Percentiles rank a stretch among this genome's conserved stretches.
These are phyloP conservation scores for Drosophila tsacasi DNA, from an alignment of 1,140 invertebrate genomes.

Conservation along the genomic window DNA sequence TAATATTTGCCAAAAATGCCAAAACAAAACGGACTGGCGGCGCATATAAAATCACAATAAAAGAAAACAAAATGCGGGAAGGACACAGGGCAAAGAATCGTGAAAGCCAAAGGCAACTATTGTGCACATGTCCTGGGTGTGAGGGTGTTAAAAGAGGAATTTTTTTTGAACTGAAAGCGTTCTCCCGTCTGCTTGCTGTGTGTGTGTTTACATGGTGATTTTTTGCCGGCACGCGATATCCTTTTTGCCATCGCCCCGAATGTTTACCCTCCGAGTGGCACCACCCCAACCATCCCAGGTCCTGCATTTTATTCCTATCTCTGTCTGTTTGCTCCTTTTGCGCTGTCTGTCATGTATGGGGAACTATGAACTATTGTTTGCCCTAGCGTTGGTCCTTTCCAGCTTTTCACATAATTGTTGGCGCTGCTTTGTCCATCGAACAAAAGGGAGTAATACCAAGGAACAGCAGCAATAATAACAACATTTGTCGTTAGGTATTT, in stretches of 20 bases:
- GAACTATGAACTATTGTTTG: conserved; percentile 72
- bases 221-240: conserved; percentile 75
- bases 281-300: not conserved
- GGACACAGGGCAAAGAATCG: conserved; percentile 14
- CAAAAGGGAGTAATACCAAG: conserved; percentile 57
- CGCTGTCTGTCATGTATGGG: conserved; percentile 41
- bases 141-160: conserved; percentile 4
- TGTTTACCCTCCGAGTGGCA: conserved; percentile 56
- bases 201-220: conserved; percentile 69
- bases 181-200: conserved; percentile 15
- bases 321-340: conserved; percentile 2
- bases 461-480: conserved; percentile 33
- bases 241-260: conserved; percentile 38
- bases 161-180: conserved; percentile 54
- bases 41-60: conserved; percentile 75
- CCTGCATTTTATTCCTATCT: conserved; percentile 7
- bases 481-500: conserved; percentile 54
- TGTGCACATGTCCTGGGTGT: conserved; percentile 30
- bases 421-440: conserved; percentile 52
- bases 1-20: conserved; percentile 74
- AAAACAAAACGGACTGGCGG: conserved; percentile 61
- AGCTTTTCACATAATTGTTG: conserved; percentile 51
- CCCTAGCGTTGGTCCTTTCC: conserved; percentile 41
- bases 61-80: conserved; percentile 58
- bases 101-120: conserved; percentile 21